Conservation (phyloP, 2,888 invertebrate genomes). For the Idaea biselata region DNA sequence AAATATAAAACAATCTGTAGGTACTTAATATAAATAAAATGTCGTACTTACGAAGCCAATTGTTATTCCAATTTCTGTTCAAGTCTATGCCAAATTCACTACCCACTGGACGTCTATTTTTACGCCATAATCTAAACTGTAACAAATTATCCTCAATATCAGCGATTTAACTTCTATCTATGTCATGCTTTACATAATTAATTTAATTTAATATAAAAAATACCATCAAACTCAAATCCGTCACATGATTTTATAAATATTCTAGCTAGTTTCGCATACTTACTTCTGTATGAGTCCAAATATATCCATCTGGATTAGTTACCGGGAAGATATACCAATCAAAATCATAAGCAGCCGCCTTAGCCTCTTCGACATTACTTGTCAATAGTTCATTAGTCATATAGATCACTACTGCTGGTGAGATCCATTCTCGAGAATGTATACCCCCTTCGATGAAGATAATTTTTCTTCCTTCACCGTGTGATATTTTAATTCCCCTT, state of each 20-base stretch:
- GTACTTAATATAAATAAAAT: not conserved
- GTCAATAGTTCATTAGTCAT: constrained; percentile 82
- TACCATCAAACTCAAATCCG: not conserved
- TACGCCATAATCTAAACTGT: constrained; percentile 79
- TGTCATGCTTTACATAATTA: not conserved
- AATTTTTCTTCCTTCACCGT: constrained; percentile 51
- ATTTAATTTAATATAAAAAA: not conserved
- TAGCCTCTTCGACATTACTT: constrained; percentile 67
- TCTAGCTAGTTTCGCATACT: constrained; percentile 14
- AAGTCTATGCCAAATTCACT: constrained; percentile 85
- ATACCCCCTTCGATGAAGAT: constrained; percentile 79
- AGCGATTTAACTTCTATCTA: not conserved
- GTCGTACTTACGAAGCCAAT: constrained; percentile 80
- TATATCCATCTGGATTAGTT: constrained; percentile 89
- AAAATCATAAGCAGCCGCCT: constrained; percentile 72
- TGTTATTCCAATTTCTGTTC: constrained; percentile 88
- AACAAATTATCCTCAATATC: constrained; percentile 5
- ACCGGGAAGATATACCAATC: constrained; percentile 89
- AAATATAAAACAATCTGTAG: no score
- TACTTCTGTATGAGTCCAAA: constrained; percentile 83
- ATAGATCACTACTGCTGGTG: constrained; percentile 82
- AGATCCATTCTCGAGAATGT: constrained; percentile 89
- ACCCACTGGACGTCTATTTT: constrained; percentile 77
- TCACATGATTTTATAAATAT: not conserved
- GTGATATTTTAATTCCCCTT: constrained; percentile 72